Percentiles rank a stretch among this genome's conserved stretches.
Conservation (phyloP, 2,113 vertebrate species). For the Pica pica region DNA sequence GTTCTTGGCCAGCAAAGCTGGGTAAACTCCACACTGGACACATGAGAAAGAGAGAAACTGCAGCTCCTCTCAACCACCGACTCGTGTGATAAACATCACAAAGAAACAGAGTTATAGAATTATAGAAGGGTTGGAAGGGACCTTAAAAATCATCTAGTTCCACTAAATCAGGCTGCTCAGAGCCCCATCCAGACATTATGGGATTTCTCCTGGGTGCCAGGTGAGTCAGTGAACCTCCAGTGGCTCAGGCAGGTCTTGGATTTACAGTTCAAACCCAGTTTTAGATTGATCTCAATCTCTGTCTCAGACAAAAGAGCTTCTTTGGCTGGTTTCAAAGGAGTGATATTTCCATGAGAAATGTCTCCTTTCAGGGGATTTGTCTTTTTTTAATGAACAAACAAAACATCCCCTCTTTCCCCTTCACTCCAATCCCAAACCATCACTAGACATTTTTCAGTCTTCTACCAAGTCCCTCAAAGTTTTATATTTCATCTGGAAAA, state of each 20-base stretch:
- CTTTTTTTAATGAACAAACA: neutral
- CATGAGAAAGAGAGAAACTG: neutral
- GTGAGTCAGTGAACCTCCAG: neutral
- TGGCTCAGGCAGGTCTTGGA: neutral
- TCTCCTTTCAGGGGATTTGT: slow-evolving; percentile 25
- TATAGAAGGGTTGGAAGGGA: neutral
- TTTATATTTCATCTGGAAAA: neutral
- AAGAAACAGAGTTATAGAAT: neutral
- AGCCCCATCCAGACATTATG: neutral
- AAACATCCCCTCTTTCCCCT: neutral
- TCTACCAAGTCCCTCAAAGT: neutral
- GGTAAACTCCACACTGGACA: neutral
- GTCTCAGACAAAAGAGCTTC: neutral
- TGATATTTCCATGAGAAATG: slow-evolving; percentile 15
- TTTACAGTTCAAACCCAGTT: neutral
- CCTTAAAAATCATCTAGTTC: neutral
- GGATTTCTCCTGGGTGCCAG: neutral
- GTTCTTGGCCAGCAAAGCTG: neutral
- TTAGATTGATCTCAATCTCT: neutral
- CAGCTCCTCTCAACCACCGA: neutral
- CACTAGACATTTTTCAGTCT: neutral
- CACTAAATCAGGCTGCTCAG: neutral
- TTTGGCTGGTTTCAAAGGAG: neutral
- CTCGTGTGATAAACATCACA: neutral
- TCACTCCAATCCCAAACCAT: neutral